A percentile compares a stretch with the other conserved stretches of the same genome.
Evolutionary conservation across 2,113 vertebrate genomes (phyloP).

Genomic region (Carassius carassius): DNA sequence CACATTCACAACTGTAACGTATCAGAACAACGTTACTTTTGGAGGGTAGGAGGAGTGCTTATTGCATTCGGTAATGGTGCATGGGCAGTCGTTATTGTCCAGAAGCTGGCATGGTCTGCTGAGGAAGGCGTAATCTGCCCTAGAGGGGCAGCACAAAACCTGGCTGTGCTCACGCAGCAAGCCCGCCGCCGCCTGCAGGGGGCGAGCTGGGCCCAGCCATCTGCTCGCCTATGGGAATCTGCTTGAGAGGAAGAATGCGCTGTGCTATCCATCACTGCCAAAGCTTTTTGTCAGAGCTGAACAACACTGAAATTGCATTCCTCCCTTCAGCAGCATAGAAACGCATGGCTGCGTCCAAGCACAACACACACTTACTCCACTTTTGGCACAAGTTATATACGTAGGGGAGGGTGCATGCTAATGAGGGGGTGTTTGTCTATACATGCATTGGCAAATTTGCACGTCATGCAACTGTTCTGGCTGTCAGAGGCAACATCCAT

Average conservation of each 20-base stretch:
- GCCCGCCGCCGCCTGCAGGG: slow-evolving; percentile 72
- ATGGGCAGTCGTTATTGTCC: slow-evolving; percentile 67
- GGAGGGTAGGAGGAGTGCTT: slow-evolving; percentile 75
- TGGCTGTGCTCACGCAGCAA: slow-evolving; percentile 62
- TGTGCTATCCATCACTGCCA: slow-evolving; percentile 70
- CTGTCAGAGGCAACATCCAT: slow-evolving; percentile 51
- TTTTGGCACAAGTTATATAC: slow-evolving; percentile 48
- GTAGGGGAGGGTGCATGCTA: slow-evolving; percentile 20
- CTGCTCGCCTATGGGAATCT: slow-evolving; percentile 75
- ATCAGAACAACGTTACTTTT: slow-evolving; percentile 67
- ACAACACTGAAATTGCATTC: slow-evolving; percentile 45
- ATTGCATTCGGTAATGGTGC: slow-evolving; percentile 73
- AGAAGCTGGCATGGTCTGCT: slow-evolving; percentile 59
- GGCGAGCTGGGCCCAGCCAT: slow-evolving; percentile 75
- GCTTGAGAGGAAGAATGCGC: slow-evolving; percentile 65
- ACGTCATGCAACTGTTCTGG: slow-evolving; percentile 64
- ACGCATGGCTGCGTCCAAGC: slow-evolving; percentile 7
- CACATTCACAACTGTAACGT: slow-evolving; percentile 72
- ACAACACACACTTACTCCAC: slow-evolving; percentile 45
- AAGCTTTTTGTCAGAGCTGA: slow-evolving; percentile 47
- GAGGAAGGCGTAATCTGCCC: slow-evolving; percentile 58
- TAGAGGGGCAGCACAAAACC: slow-evolving; percentile 59
- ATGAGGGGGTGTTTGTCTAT: slow-evolving; percentile 29
- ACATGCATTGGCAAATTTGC: slow-evolving; percentile 54
- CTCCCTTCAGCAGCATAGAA: slow-evolving; percentile 47